phyloP scores from a whole-genome alignment of 2,113 vertebrate genomes.

The Brienomyrus brachyistius region DNA sequence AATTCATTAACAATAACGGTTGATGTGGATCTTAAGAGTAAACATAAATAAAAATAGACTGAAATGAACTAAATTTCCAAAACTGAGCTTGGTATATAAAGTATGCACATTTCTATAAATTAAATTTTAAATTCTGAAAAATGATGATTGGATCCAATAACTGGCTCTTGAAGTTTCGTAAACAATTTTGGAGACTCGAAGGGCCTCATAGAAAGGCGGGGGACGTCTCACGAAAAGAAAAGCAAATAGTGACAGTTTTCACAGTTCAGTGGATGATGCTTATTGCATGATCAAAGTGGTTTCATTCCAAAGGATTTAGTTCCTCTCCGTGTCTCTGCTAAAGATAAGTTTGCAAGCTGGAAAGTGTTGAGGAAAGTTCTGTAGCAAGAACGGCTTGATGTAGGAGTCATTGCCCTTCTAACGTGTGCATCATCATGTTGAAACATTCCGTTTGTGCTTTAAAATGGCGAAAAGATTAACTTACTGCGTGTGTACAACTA shows the following conservation, averaged over 20 bases:
- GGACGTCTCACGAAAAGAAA: neutral
- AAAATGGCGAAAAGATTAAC: neutral
- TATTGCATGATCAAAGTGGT: constrained; percentile 4
- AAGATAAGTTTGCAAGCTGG: neutral
- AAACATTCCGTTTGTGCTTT: neutral
- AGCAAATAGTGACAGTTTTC: neutral
- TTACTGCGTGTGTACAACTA: neutral
- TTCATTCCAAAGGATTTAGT: neutral
- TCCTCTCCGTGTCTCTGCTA: neutral
- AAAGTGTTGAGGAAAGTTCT: neutral
- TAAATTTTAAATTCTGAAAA: neutral
- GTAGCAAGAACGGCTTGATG: neutral
- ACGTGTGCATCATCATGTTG: neutral
- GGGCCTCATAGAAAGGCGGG: neutral
- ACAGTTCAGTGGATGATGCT: neutral
- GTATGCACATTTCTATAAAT: neutral
- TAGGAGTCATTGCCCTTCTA: neutral
- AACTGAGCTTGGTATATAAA: neutral
- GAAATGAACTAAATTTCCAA: neutral
- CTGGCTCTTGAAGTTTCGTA: neutral
- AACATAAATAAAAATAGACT: neutral
- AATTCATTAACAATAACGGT: neutral
- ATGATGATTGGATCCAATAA: neutral
- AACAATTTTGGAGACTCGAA: neutral
- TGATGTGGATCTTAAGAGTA: neutral